A percentile compares a stretch with the other conserved stretches of the same genome.
Evolutionary conservation across 1,140 invertebrate species (phyloP).

Genomic region (Camponotus floridanus): DNA sequence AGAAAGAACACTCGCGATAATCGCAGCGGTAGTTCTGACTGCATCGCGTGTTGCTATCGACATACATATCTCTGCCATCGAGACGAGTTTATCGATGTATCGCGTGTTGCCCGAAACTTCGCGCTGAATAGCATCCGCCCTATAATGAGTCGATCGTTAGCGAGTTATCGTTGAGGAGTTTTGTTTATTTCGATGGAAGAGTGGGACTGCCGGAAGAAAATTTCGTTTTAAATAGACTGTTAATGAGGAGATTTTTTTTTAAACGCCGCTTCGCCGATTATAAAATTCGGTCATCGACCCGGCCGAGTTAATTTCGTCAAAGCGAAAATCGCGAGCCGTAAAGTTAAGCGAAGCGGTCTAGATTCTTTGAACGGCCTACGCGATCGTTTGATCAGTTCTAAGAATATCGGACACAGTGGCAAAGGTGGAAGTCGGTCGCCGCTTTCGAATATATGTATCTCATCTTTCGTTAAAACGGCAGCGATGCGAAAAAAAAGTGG

Average conservation of each 20-base stretch:
- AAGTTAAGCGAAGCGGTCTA: conserved; percentile 34
- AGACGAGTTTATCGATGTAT: conserved; percentile 55
- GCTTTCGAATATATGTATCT: not conserved
- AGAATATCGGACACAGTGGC: conserved; percentile 19
- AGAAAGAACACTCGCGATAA: not conserved
- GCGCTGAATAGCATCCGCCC: not conserved
- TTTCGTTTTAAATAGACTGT: not conserved
- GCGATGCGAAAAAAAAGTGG: conserved; percentile 30
- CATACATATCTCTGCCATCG: conserved; percentile 49
- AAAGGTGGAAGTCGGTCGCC: conserved; percentile 15
- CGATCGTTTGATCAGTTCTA: conserved; percentile 32
- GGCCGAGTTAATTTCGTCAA: conserved; percentile 29
- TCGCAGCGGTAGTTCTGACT: conserved; percentile 25
- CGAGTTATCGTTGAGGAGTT: conserved; percentile 26
- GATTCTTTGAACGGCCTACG: not conserved
- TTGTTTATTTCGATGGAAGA: not conserved
- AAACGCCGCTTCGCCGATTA: conserved; percentile 3
- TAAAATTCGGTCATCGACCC: conserved; percentile 2
- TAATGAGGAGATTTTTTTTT: not conserved
- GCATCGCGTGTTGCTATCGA: conserved; percentile 59
- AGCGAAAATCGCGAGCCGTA: not conserved
- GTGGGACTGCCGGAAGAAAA: not conserved
- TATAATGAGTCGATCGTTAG: conserved; percentile 4
- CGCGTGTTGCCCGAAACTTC: conserved; percentile 49
- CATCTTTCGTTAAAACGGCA: conserved; percentile 21